A percentile compares a stretch with the other conserved stretches of the same genome.
These are phyloP conservation scores for Choloepus hoffmanni DNA, from an alignment of 2,113 vertebrate species.

Conservation along the genomic window DNA sequence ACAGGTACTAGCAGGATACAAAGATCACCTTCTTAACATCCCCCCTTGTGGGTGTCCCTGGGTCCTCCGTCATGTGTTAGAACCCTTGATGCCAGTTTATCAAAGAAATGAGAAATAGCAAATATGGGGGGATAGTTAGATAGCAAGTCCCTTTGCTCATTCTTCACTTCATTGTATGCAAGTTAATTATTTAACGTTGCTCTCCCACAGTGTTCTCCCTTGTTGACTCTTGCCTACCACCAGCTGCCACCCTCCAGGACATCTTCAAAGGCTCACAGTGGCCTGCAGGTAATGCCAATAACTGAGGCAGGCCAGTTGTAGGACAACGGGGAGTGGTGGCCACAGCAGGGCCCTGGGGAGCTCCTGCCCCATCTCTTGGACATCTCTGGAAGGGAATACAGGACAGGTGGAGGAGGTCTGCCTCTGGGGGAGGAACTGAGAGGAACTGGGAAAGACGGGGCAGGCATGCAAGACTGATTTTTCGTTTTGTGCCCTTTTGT, in stretches of 20 bases:
- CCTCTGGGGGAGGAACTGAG: too few species aligned
- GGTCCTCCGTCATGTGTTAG: neutral
- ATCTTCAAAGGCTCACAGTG: neutral
- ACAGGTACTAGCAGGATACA: rapidly evolving
- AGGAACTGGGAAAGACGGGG: neutral
- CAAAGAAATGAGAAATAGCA: slow-evolving; percentile 38
- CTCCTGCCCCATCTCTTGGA: neutral
- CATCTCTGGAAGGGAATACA: neutral
- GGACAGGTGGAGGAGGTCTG: neutral
- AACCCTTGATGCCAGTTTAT: neutral
- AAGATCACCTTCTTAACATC: neutral
- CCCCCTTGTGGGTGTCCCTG: rapidly evolving
- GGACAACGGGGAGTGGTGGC: neutral
- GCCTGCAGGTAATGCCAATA: neutral
- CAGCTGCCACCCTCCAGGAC: neutral
- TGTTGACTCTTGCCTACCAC: neutral
- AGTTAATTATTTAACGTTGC: neutral
- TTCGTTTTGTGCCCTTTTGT: neutral
- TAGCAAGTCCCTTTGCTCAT: neutral
- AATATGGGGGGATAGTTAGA: neutral
- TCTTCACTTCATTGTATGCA: neutral
- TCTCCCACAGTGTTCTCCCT: neutral
- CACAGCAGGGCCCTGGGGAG: neutral
- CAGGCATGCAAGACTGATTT: neutral
- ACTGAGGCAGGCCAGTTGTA: neutral